Conservation (phyloP, 2,797 vertebrate species). For the Siniperca obscura region DNA sequence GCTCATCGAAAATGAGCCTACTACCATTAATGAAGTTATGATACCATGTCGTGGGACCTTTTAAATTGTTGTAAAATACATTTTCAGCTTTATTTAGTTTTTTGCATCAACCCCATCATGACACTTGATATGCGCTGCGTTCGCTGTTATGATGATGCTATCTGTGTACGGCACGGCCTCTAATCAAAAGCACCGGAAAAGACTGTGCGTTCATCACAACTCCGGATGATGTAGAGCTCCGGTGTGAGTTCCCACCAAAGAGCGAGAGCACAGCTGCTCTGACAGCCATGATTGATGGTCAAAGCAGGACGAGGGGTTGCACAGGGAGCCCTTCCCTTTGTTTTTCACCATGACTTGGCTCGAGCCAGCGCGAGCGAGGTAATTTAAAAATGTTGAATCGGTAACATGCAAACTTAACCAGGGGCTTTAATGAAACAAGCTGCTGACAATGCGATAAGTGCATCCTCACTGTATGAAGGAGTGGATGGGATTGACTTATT, state of each 20-base stretch:
- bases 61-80: background rate
- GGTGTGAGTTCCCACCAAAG: conserved; percentile 64
- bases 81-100: background rate
- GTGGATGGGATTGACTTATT: conserved; percentile 76
- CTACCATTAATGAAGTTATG: background rate
- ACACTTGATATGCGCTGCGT: background rate
- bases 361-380: conserved; percentile 32
- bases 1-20: background rate
- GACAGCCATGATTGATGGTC: conserved; percentile 82
- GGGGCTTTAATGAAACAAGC: conserved; percentile 70
- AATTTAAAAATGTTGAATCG: conserved; percentile 79
- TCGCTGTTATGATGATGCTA: conserved; percentile 34
- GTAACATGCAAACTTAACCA: conserved; percentile 76
- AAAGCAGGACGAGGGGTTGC: conserved; percentile 54
- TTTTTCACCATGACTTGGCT: conserved; percentile 56
- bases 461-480: conserved; percentile 65
- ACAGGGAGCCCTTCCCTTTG: conserved; percentile 63
- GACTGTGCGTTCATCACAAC: conserved; percentile 70
- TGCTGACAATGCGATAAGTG: conserved; percentile 80
- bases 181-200: conserved; percentile 63
- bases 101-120: background rate
- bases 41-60: background rate
- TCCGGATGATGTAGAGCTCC: conserved; percentile 67
- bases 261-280: conserved; percentile 68
- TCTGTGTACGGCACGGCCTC: conserved; percentile 33